Base-by-base conservation (phyloP, 1,140 invertebrate genomes). In the Zelostemma sp. region DNA sequence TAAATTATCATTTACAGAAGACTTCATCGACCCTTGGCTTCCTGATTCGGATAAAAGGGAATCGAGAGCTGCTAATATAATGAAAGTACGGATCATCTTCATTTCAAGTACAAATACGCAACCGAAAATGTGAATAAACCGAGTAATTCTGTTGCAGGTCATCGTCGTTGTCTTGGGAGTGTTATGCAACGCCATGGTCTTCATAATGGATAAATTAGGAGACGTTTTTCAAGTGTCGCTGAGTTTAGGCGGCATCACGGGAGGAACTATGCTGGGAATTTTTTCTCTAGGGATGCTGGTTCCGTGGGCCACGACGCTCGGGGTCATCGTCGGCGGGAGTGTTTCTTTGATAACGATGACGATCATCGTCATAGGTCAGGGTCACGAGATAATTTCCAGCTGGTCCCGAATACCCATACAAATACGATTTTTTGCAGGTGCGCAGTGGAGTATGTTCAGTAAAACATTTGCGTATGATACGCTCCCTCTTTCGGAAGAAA, bases 361-460 rank as follows among this genome's bases (percentile, higher is more conserved):
- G 33, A 90, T 87, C 86, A 85, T 91, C 6, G 86, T 89, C 2
- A 79, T 88, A 49, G 89, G 89, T 12, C n/a, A n/a, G n/a, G n/a
- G n/a, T n/a, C n/a, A n/a, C n/a, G n/a, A n/a, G n/a, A n/a, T n/a
- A n/a, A n/a, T n/a, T n/a, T n/a, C n/a, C n/a, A n/a, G n/a, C n/a
- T n/a, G n/a, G n/a, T n/a, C n/a, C n/a, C n/a, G n/a, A n/a, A n/a
- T n/a, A n/a, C n/a, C n/a, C n/a, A n/a, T n/a, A n/a, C n/a, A n/a
- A n/a, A n/a, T n/a, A 25, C 21, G 21, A 25, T 87, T 66, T 73
- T 4, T 50, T 38, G 8, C 35, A 56, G 61, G 61, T 14, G 82
- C 87, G 5, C 87, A 89, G 62, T 78, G 86, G 53, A 71, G 84
- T 31, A 85, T 86, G 55, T 64, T 79, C 0, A 72, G 75, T n/a